Evolutionary conservation across 2,888 invertebrate genomes (phyloP).

Genomic region (Elegia similella): DNA sequence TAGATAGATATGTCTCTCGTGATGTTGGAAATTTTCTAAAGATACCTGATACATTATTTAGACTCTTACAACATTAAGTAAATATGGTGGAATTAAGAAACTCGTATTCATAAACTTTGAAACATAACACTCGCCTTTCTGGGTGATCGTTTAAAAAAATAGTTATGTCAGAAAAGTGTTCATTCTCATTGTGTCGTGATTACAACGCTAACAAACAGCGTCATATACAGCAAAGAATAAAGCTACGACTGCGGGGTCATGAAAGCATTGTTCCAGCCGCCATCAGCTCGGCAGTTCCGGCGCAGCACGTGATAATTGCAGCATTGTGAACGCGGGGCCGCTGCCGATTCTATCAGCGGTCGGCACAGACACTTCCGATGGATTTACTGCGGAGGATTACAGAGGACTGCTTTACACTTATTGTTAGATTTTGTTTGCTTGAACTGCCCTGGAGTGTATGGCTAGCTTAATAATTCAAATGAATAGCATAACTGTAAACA

Average conservation of each 20-base stretch:
- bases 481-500: too few species aligned
- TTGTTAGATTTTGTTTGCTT: constrained; percentile 24
- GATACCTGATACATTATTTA: too few species aligned
- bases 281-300: constrained; percentile 46
- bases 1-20: too few species aligned
- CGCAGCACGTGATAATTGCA: constrained; percentile 67
- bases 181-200: constrained; percentile 21
- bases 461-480: neutral
- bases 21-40: too few species aligned
- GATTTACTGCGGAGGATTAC: constrained; percentile 72
- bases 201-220: constrained; percentile 9
- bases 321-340: constrained; percentile 58
- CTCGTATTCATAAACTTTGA: too few species aligned
- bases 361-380: constrained; percentile 69
- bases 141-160: too few species aligned
- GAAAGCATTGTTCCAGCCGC: constrained; percentile 58
- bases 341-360: constrained; percentile 67
- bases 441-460: neutral
- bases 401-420: constrained; percentile 73
- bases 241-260: constrained; percentile 18
- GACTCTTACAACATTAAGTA: too few species aligned
- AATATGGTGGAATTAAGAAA: too few species aligned
- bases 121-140: too few species aligned
- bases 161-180: neutral
- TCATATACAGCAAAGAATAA: constrained; percentile 16